A percentile compares a stretch with the other conserved stretches of the same genome.
Conservation (phyloP, 2,797 vertebrate species). For the Synanceia verrucosa region DNA sequence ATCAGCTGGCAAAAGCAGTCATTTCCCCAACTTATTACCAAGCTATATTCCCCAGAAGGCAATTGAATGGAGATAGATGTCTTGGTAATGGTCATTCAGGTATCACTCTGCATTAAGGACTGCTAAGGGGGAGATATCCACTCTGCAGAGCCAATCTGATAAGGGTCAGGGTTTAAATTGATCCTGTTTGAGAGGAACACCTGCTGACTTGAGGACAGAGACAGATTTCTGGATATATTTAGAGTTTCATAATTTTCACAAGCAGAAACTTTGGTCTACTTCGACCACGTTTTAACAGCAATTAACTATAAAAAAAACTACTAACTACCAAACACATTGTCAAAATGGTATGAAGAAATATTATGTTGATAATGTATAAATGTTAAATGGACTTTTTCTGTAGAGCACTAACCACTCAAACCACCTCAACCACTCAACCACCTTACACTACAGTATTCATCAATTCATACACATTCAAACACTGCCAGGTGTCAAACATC, state of each 20-base stretch:
- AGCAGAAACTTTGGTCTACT: neutral
- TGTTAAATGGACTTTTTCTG: too few relatives aligned
- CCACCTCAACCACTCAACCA: too few relatives aligned
- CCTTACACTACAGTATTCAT: too few relatives aligned
- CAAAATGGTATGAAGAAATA: neutral
- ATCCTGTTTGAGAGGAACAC: conserved; percentile 25
- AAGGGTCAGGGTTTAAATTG: conserved; percentile 47
- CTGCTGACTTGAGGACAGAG: conserved; percentile 26
- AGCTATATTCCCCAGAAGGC: conserved; percentile 40
- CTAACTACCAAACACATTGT: neutral
- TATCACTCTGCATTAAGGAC: conserved; percentile 51
- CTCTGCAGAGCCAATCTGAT: conserved; percentile 21
- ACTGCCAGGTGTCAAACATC: too few relatives aligned
- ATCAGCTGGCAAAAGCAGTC: conserved; percentile 43
- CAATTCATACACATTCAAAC: too few relatives aligned
- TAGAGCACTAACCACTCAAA: too few relatives aligned
- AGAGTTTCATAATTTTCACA: conserved; percentile 1
- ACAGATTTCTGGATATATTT: conserved; percentile 8
- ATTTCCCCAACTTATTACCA: conserved; percentile 58
- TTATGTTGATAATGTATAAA: neutral
- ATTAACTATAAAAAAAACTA: neutral
- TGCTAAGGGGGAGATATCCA: conserved; percentile 40
- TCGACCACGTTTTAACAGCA: neutral
- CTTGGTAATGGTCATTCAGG: conserved; percentile 55
- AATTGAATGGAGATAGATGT: conserved; percentile 65